These are phyloP conservation scores for Cerastoderma edule DNA, from an alignment of 2,888 invertebrate genomes.

Conservation along the genomic window DNA sequence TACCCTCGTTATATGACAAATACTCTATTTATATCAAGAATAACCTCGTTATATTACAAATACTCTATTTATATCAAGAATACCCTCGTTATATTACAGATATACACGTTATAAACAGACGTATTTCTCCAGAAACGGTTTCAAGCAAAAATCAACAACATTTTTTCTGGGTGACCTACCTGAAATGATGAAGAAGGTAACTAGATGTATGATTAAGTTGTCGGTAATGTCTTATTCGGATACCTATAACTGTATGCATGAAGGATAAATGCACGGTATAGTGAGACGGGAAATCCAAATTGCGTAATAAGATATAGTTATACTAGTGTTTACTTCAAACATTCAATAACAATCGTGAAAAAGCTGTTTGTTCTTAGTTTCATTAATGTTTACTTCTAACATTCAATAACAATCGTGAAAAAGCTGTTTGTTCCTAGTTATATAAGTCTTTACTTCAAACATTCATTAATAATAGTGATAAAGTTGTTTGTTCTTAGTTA, in stretches of 20 bases:
- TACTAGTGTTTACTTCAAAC: neutral
- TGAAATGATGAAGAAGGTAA: constrained; percentile 20
- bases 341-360: neutral
- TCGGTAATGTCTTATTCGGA: neutral
- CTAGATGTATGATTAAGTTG: neutral
- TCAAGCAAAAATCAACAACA: constrained; percentile 8
- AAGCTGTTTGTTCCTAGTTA: no score
- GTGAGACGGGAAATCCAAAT: neutral
- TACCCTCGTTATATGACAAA: neutral
- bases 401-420: no score
- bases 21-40: no score
- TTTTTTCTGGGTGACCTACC: constrained; percentile 29
- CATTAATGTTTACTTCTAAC: no score
- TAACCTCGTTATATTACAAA: no score
- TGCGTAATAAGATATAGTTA: neutral
- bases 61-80: no score
- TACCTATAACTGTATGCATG: no score
- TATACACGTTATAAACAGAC: constrained; percentile 28
- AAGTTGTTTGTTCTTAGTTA: no score
- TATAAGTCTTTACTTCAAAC: no score
- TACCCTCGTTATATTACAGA: neutral
- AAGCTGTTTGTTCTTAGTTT: no score
- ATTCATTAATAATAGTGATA: no score
- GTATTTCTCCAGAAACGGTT: constrained; percentile 21
- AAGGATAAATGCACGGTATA: no score